Evolutionary conservation across 2,113 vertebrate genomes (phyloP).

Genomic region (Myotis davidii): DNA sequence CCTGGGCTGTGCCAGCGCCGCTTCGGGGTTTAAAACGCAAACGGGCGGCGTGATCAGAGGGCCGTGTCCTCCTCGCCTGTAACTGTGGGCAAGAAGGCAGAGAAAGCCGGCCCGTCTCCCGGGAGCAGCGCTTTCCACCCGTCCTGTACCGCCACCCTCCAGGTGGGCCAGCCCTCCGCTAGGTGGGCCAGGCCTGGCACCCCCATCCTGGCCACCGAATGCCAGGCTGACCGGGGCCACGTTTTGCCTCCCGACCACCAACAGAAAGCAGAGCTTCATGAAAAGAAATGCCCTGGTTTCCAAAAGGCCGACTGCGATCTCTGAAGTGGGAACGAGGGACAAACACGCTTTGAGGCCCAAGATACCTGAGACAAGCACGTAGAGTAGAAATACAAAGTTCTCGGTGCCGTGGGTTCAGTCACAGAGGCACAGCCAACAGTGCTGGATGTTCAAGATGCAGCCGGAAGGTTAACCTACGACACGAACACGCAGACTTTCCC

Average conservation of each 20-base stretch:
- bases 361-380: neutral
- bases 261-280: conserved; percentile 57
- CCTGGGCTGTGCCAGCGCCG: conserved; percentile 48
- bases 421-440: neutral
- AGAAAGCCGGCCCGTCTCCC: neutral
- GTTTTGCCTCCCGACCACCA: conserved; percentile 63
- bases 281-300: conserved; percentile 65
- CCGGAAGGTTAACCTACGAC: neutral
- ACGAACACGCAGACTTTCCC: neutral
- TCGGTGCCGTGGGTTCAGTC: neutral
- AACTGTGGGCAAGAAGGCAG: neutral
- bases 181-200: neutral
- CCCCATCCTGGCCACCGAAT: conserved; percentile 44
- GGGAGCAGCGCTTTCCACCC: neutral
- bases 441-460: neutral
- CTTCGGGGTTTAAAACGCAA: conserved; percentile 41
- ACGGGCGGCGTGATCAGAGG: conserved; percentile 49
- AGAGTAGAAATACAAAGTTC: neutral
- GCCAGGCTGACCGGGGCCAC: neutral
- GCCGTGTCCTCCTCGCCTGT: conserved; percentile 54
- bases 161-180: neutral
- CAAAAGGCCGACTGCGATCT: conserved; percentile 55
- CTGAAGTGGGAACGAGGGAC: neutral
- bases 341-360: neutral
- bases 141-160: neutral